Conservation (phyloP, 2,888 invertebrate genomes). For the Cephus spinipes region DNA sequence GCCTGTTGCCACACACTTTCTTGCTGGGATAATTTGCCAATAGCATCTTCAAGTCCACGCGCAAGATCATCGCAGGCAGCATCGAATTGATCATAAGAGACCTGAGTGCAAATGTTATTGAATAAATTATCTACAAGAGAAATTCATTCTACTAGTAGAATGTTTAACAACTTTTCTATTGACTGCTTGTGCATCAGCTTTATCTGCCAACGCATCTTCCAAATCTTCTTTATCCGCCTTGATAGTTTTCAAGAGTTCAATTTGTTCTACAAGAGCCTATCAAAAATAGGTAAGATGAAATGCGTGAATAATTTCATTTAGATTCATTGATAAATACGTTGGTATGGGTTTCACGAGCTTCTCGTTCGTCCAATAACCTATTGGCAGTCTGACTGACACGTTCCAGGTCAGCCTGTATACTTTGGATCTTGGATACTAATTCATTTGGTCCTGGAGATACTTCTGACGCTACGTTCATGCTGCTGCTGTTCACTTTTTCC, state of each 20-base stretch:
- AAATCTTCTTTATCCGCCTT: constrained; percentile 81
- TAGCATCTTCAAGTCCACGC: constrained; percentile 74
- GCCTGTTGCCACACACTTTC: constrained; percentile 76
- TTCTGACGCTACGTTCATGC: constrained; percentile 7
- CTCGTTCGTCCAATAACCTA: constrained; percentile 71
- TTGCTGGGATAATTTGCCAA: constrained; percentile 74
- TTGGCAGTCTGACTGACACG: constrained; percentile 58
- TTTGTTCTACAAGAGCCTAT: constrained; percentile 75
- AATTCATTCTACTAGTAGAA: neutral
- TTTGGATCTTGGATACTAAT: constrained; percentile 61
- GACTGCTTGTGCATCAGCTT: constrained; percentile 77
- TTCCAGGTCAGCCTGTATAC: constrained; percentile 65
- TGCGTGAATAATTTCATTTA: neutral
- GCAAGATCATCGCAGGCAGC: constrained; percentile 77
- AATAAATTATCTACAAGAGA: neutral
- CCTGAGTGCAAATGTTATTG: constrained; percentile 26
- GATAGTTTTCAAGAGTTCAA: constrained; percentile 74
- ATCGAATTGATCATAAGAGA: constrained; percentile 78
- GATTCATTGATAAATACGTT: constrained; percentile 63
- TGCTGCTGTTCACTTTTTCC: constrained; percentile 44
- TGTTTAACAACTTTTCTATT: constrained; percentile 73
- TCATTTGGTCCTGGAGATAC: constrained; percentile 47
- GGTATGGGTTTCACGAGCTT: constrained; percentile 69
- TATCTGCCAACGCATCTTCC: constrained; percentile 79
- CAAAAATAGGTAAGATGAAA: neutral